Conservation (phyloP, 2,888 invertebrate genomes). For the Cristatella mucedo region DNA sequence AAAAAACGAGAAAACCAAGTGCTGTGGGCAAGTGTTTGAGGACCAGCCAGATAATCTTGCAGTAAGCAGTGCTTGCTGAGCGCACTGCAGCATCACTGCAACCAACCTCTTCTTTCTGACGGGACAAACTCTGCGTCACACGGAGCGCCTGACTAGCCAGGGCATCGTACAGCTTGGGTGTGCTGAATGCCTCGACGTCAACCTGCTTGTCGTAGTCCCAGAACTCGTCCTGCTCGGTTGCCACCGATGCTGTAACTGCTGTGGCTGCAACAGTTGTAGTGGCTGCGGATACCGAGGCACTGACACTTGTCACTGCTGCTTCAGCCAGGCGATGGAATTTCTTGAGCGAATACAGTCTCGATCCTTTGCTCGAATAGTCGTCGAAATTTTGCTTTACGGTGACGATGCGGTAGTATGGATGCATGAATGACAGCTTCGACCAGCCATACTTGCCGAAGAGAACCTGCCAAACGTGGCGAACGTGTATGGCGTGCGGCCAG, state of each 20-base stretch:
- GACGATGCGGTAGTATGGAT: conserved; percentile 25
- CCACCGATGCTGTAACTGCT: conserved; percentile 18
- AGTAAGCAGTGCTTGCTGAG: no score
- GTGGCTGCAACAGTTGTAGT: no score
- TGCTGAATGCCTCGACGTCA: conserved; percentile 31
- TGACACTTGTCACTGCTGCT: neutral
- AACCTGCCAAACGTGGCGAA: conserved; percentile 20
- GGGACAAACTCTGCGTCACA: conserved; percentile 26
- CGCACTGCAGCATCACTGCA: no score
- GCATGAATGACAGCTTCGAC: conserved; percentile 25
- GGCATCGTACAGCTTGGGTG: conserved; percentile 27
- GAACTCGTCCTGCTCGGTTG: conserved; percentile 26
- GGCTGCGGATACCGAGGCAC: no score
- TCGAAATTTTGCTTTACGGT: conserved; percentile 27
- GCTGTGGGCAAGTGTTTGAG: no score
- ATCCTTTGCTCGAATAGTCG: conserved; percentile 34
- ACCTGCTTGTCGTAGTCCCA: conserved; percentile 34
- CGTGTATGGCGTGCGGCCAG: neutral
- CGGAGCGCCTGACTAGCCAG: conserved; percentile 25
- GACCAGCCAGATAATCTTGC: no score
- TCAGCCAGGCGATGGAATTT: conserved; percentile 22
- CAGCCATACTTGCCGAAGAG: conserved; percentile 34
- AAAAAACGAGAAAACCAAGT: no score
- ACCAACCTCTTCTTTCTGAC: conserved; percentile 33
- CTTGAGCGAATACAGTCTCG: conserved; percentile 26